phyloP scores from a whole-genome alignment of 2,797 vertebrate genomes.

The Myoxocephalus aenaeus region DNA sequence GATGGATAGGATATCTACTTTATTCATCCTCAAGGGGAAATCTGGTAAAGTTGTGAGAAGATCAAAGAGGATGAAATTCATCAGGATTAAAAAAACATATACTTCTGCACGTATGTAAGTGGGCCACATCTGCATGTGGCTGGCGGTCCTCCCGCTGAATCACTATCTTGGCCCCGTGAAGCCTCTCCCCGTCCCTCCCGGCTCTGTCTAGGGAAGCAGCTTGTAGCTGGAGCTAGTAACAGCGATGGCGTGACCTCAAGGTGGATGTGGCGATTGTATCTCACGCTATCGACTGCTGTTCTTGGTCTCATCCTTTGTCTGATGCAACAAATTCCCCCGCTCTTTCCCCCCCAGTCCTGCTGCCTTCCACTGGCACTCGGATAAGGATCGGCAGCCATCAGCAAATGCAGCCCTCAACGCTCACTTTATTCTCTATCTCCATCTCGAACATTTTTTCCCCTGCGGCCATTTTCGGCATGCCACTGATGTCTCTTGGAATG shows the following conservation, averaged over 20 bases:
- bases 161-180: slow-evolving; percentile 9
- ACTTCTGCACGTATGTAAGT: neutral
- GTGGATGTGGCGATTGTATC: slow-evolving; percentile 60
- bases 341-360: slow-evolving; percentile 17
- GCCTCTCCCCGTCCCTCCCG: neutral
- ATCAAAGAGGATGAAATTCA: neutral
- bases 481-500: slow-evolving; percentile 53
- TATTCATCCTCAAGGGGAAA: no score
- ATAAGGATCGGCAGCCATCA: slow-evolving; percentile 72
- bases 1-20: no score
- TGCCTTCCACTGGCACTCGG: slow-evolving; percentile 43
- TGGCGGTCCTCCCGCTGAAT: slow-evolving; percentile 3
- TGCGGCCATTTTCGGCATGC: slow-evolving; percentile 41
- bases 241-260: slow-evolving; percentile 47
- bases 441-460: slow-evolving; percentile 33
- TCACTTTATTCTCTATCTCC: slow-evolving; percentile 36
- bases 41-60: neutral
- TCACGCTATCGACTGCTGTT: slow-evolving; percentile 45
- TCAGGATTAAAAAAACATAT: neutral
- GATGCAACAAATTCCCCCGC: slow-evolving; percentile 42
- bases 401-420: slow-evolving; percentile 58
- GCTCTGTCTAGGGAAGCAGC: slow-evolving; percentile 2
- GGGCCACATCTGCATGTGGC: slow-evolving; percentile 2
- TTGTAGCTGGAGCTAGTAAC: slow-evolving; percentile 20
- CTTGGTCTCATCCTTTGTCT: slow-evolving; percentile 53